Evolutionary conservation across 2,113 vertebrate species (phyloP).

Genomic region (Scopus umbretta): DNA sequence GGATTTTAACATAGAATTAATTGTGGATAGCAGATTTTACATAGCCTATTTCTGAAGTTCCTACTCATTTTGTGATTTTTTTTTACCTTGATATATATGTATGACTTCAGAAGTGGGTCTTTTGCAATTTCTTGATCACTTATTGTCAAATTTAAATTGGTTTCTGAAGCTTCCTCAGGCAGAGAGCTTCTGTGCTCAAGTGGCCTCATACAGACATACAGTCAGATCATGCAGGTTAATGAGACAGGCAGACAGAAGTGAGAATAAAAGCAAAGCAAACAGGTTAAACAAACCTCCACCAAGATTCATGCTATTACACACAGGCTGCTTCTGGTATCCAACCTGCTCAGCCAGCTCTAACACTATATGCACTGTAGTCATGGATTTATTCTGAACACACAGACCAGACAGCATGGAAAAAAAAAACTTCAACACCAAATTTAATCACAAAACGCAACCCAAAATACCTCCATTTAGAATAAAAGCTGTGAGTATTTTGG

Average conservation of each 20-base stretch:
- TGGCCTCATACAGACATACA: neutral
- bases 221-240: neutral
- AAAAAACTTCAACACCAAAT: neutral
- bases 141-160: neutral
- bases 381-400: neutral
- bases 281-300: neutral
- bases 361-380: rapidly evolving
- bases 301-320: neutral
- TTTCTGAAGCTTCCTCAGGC: neutral
- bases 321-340: neutral
- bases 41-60: neutral
- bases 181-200: neutral
- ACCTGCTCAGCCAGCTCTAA: neutral
- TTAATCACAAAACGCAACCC: neutral
- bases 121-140: neutral
- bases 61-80: neutral
- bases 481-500: neutral
- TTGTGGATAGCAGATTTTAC: neutral
- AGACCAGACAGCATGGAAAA: neutral
- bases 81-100: neutral
- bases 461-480: too few species aligned
- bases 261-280: neutral
- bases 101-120: neutral
- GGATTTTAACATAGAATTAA: neutral
- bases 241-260: neutral